Conservation (phyloP, 1,140 invertebrate species). For the Nasonia giraulti region DNA sequence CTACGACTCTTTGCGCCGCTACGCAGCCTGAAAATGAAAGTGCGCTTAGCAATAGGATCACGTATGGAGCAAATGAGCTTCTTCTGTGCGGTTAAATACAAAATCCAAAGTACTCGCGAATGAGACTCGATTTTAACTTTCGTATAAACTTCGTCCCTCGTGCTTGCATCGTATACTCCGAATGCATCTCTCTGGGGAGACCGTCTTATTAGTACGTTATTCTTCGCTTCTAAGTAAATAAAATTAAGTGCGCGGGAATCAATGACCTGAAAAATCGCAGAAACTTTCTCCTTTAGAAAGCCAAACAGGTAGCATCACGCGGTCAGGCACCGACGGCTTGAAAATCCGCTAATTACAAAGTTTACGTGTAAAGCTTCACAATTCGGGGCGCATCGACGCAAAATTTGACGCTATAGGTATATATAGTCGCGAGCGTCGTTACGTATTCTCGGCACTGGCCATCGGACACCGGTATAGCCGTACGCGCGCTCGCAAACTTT, state of each 20-base stretch:
- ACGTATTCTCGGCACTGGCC: conserved; percentile 62
- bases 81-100: not conserved
- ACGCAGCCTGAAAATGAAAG: not conserved
- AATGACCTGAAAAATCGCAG: not conserved
- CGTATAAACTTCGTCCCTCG: too few species aligned
- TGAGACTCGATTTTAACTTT: not conserved
- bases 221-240: too few species aligned
- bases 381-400: conserved; percentile 21
- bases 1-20: not conserved
- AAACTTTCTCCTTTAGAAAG: not conserved
- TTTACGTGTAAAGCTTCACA: conserved; percentile 12
- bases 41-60: conserved; percentile 1
- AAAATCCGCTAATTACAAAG: conserved; percentile 8
- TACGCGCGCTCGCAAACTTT: conserved; percentile 65
- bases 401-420: conserved; percentile 9
- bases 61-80: not conserved
- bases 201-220: too few species aligned
- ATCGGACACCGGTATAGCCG: conserved; percentile 53
- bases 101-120: not conserved
- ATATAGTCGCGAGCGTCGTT: conserved; percentile 59
- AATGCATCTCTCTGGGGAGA: too few species aligned
- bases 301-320: conserved; percentile 31
- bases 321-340: not conserved
- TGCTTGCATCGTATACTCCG: too few species aligned
- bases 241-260: not conserved